A percentile compares a stretch with the other conserved stretches of the same genome.
These are phyloP conservation scores for Gonioctena quinquepunctata DNA, from an alignment of 1,140 invertebrate species.

Conservation along the genomic window DNA sequence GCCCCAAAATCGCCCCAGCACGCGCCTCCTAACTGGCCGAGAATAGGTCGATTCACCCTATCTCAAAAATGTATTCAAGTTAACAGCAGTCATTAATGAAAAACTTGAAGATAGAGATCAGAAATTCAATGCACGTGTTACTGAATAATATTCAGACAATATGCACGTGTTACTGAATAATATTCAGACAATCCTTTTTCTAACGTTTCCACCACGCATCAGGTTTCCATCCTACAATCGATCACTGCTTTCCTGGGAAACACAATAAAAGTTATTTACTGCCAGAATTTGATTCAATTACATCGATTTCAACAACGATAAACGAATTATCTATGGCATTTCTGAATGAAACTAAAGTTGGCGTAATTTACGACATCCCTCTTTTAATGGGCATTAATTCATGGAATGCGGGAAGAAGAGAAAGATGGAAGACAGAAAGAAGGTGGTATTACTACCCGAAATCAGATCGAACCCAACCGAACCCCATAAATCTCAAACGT, in stretches of 20 bases:
- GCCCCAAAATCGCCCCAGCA: no score
- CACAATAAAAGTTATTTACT: constrained; percentile 8
- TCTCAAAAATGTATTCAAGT: no score
- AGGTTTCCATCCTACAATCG: background rate
- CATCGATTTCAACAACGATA: constrained; percentile 11
- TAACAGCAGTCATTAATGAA: no score
- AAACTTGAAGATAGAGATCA: no score
- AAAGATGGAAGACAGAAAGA: constrained; percentile 1
- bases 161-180: no score
- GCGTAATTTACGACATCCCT: constrained; percentile 12
- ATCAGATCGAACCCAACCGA: background rate
- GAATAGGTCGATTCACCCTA: no score
- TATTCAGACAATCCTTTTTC: no score
- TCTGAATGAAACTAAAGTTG: constrained; percentile 10
- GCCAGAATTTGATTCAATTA: constrained; percentile 12
- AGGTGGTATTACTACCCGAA: background rate
- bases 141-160: no score
- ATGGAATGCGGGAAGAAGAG: background rate
- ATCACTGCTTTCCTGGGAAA: background rate
- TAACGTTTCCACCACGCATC: no score
- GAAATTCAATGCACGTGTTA: no score
- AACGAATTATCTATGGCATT: constrained; percentile 9
- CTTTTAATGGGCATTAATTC: constrained; percentile 12
- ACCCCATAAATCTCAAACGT: constrained; percentile 6
- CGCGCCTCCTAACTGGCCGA: no score